Evolutionary conservation across 2,888 invertebrate species (phyloP), one percentile per base, ranked within the genome.

Genomic region (Seladonia tumulorum): DNA sequence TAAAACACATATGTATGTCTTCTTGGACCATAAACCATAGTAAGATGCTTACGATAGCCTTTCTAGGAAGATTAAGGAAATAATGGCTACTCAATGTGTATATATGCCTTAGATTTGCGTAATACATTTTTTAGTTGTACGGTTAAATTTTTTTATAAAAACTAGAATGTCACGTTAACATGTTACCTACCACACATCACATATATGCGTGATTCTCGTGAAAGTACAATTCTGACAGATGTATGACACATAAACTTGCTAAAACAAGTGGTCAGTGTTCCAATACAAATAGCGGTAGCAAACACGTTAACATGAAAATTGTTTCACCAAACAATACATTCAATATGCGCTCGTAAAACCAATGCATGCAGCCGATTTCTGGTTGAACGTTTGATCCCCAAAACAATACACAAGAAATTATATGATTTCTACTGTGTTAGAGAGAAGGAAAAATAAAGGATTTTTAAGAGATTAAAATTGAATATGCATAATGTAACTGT

Each of bases 21-120:
- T 92, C 92, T 92, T 91, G 88, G 88, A 88, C 79, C 90, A 86
- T 90, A 89, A 96, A 96, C 95, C 93, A 93, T 92, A 93, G 89
- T 92, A 91, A 91, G 90, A 87, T 53, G 85, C 88, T 81, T 88
- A 90, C 86, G 79, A 81, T 86, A 83, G 79, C 72, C 77, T 89
- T 86, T 86, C 77, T 81, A 90, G 63, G 85, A 82, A 60, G 63
- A 79, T 76, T 78, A 68, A 76, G 74, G 45, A 72, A 81, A 66
- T 35, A 12, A 82, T 83, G 70, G 57, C 63, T 53, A 66, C 76
- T 81, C 39, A 45, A 76, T 87, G 68, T 76, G 22, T 76, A 47
- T 76, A 77, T 75, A 25, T 78, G 35, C 78, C 14, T 77, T 75
- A 79, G 10, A 49, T 76, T 79, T 60, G 74, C 49, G 16, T 53